These are phyloP conservation scores for Deilephila elpenor DNA, from an alignment of 2,888 invertebrate species.

Conservation along the genomic window DNA sequence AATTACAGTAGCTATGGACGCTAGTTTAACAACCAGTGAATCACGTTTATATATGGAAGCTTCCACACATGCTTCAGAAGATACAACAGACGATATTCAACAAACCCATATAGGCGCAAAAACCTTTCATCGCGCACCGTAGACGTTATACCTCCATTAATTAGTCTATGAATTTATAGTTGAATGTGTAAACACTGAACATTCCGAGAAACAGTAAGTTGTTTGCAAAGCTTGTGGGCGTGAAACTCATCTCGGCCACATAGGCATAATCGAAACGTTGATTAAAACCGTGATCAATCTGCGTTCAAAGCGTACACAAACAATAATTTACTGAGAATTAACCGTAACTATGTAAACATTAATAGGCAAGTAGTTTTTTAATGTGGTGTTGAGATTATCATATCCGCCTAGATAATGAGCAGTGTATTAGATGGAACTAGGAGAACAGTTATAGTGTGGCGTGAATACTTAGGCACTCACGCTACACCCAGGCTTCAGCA, in stretches of 20 bases:
- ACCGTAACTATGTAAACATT: neutral
- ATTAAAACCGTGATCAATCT: constrained; percentile 20
- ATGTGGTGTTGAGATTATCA: too few relatives aligned
- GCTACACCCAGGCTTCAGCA: too few relatives aligned
- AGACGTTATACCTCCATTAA: constrained; percentile 5
- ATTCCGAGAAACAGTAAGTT: constrained; percentile 15
- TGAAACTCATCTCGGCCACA: constrained; percentile 17
- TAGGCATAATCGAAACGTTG: constrained; percentile 21
- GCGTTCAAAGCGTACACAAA: constrained; percentile 9
- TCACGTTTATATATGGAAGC: constrained; percentile 8
- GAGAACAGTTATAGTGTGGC: too few relatives aligned
- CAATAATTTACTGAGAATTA: constrained; percentile 24
- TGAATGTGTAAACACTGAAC: constrained; percentile 1
- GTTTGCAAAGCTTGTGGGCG: constrained; percentile 28
- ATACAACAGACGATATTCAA: neutral
- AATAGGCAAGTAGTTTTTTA: too few relatives aligned
- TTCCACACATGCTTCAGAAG: neutral
- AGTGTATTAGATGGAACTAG: too few relatives aligned
- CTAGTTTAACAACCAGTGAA: constrained; percentile 1
- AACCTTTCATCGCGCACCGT: neutral
- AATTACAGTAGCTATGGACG: neutral
- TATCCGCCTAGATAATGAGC: too few relatives aligned
- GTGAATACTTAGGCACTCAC: too few relatives aligned
- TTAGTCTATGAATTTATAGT: constrained; percentile 17
- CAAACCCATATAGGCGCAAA: neutral